Evolutionary conservation across 2,888 invertebrate species (phyloP).

Genomic region (Ectemnius cavifrons): DNA sequence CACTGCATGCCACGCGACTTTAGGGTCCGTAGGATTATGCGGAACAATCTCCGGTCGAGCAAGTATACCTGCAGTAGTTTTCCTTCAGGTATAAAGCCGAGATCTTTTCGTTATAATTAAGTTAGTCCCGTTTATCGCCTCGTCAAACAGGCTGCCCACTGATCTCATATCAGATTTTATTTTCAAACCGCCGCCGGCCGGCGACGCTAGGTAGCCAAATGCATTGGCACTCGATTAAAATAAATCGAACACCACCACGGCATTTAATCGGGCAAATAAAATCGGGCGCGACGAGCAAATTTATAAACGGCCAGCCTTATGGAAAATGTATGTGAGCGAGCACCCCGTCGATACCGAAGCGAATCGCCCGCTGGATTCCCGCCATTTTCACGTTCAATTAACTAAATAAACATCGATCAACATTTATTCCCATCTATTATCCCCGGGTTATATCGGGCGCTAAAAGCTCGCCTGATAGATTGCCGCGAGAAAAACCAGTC

Average conservation of each 20-base stretch:
- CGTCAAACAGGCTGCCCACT: not conserved
- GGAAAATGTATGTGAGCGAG: conserved; percentile 1
- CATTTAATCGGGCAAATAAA: conserved; percentile 12
- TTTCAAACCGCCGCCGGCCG: not conserved
- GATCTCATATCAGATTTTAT: conserved; percentile 1
- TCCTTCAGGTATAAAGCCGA: not conserved
- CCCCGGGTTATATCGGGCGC: not conserved
- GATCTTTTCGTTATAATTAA: not conserved
- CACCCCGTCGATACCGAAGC: too few relatives aligned
- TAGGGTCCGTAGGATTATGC: not conserved
- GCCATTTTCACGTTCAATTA: conserved; percentile 5
- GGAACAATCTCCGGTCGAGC: not conserved
- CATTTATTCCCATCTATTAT: conserved; percentile 21
- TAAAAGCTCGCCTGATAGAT: too few relatives aligned
- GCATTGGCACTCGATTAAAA: conserved; percentile 5
- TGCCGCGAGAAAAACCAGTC: too few relatives aligned
- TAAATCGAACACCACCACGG: not conserved
- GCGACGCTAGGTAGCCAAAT: not conserved
- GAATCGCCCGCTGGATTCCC: not conserved
- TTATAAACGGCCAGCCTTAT: conserved; percentile 4
- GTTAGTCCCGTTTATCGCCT: not conserved
- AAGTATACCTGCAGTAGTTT: not conserved
- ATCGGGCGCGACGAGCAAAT: conserved; percentile 2
- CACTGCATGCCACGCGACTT: not conserved
- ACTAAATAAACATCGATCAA: conserved; percentile 16